Percentiles rank a stretch among this genome's conserved stretches.
Conservation (phyloP, 2,113 vertebrate species). For the Rousettus leschenaultii region DNA sequence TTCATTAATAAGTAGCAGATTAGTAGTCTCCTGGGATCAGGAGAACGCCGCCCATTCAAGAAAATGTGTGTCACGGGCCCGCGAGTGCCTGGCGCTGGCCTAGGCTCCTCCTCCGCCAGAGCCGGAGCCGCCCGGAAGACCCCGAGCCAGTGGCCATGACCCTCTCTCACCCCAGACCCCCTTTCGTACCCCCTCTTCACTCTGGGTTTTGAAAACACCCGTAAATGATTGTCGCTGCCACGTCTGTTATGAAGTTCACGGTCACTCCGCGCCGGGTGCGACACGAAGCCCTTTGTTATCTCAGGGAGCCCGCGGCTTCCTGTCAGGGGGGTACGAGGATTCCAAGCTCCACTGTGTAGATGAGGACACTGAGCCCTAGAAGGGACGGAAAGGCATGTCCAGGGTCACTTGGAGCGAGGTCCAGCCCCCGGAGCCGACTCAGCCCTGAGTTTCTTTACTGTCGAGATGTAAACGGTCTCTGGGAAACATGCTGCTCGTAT, state of each 20-base stretch:
- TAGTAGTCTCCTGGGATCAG: background rate
- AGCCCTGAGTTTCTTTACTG: background rate
- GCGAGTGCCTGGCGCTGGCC: background rate
- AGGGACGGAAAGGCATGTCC: background rate
- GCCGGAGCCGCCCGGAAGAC: background rate
- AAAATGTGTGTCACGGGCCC: background rate
- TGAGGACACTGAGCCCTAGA: background rate
- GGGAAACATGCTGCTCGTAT: background rate
- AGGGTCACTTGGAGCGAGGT: background rate
- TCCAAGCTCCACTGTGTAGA: background rate
- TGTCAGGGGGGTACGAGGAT: background rate
- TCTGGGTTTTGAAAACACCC: background rate
- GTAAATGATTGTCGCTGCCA: background rate
- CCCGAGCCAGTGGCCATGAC: fast-evolving
- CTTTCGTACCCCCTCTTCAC: background rate
- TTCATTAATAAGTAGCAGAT: conserved; percentile 36
- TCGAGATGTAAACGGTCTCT: background rate
- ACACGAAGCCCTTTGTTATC: background rate
- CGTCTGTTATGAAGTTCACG: background rate
- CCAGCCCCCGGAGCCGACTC: background rate
- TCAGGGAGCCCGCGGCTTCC: background rate
- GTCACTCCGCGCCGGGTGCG: background rate
- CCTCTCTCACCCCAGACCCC: background rate
- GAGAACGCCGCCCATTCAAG: background rate
- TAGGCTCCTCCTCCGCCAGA: background rate